phyloP scores from a whole-genome alignment of 1,140 invertebrate species.

The Drosophila nikananu region DNA sequence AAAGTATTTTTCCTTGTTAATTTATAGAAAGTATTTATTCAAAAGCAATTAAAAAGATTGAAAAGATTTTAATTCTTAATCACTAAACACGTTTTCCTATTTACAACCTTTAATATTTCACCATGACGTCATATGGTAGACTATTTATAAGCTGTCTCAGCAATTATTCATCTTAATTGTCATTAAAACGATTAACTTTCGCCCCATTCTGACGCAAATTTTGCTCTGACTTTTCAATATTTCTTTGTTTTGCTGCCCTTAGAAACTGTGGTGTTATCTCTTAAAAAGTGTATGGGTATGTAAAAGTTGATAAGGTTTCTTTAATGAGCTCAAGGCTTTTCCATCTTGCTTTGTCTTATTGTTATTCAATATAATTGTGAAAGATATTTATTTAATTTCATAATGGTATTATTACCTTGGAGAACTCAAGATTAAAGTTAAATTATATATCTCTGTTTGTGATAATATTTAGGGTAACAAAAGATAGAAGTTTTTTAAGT shows the following conservation, averaged over 20 bases:
- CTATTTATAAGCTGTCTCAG: constrained; percentile 7
- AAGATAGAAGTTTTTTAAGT: neutral
- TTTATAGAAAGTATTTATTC: neutral
- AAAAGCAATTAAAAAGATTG: constrained; percentile 1
- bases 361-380: neutral
- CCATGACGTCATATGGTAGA: constrained; percentile 1
- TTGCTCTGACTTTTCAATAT: constrained; percentile 1
- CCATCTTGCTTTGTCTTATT: neutral
- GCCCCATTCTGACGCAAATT: constrained; percentile 16
- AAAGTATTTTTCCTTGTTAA: neutral
- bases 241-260: constrained; percentile 24
- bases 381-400: neutral
- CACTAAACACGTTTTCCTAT: neutral
- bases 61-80: constrained; percentile 4
- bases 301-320: neutral
- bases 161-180: constrained; percentile 7
- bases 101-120: neutral
- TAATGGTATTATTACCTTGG: neutral
- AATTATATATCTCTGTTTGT: too few species aligned
- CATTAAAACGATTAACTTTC: constrained; percentile 14
- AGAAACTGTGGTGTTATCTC: constrained; percentile 16
- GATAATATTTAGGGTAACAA: neutral
- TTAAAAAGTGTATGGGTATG: neutral
- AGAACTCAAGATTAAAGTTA: neutral
- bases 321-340: constrained; percentile 25